Evolutionary conservation across 2,888 invertebrate genomes (phyloP), one percentile per base, ranked within the genome.

Genomic region (Nemotelus pantherinus): DNA sequence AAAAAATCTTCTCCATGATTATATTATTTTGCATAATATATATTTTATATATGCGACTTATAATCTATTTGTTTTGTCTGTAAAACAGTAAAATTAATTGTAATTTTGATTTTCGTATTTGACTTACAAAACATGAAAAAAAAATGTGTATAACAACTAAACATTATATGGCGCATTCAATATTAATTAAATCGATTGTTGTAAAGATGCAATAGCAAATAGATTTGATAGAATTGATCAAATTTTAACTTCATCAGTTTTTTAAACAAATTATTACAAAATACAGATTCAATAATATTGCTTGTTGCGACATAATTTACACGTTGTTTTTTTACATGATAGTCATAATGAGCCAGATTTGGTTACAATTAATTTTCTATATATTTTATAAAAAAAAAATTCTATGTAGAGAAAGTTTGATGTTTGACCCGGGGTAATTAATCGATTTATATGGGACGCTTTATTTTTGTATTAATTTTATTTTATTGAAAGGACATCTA

Each of bases 111-210:
- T 39, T 60, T n/a, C 41, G 41, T 39, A 7, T 25, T 60, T 7
- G 5, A 41, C 60, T 60, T 60, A 60, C 25, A 25, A 60, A 60
- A 60, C 39, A 41, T 41, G 41, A 41, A 60, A 10, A 25, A 58
- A 58, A 5, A 5, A 58, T n/a, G 2, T 57, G 57, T 57, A 57
- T n/a, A 57, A 3, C 10, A n/a, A n/a, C 3, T 57, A n/a, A 57
- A 60, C 39, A 60, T 60, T 60, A 60, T 60, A 60, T 60, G 60
- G 60, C 60, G 60, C 60, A 60, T 60, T 60, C 41, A 39, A 60
- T 60, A 60, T 60, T 60, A 41, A 43, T 60, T 41, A 60, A 60
- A 25, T 41, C 7, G 25, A 41, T 41, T 58, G 25, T 25, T 41
- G 41, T 41, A 25, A 39, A 60, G 41, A 41, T 10, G 25, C 41